A percentile compares a stretch with the other conserved stretches of the same genome.
phyloP scores from a whole-genome alignment of 2,113 vertebrate genomes.

The Australoheros scitulus region DNA sequence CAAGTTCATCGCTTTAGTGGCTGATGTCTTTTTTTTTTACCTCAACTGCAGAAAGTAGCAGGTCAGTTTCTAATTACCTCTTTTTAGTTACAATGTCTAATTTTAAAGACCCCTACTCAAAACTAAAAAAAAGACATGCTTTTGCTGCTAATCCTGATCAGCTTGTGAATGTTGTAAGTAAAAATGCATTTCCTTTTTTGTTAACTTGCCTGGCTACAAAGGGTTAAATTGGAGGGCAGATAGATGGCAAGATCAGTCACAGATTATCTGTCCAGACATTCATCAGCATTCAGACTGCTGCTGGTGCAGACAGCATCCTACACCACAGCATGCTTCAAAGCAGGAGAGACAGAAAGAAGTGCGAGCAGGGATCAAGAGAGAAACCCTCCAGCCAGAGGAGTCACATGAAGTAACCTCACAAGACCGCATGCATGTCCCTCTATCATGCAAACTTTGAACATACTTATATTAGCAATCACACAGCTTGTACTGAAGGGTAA shows the following conservation, averaged over 20 bases:
- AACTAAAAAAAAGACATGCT: too few species aligned
- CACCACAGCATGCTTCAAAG: conserved; percentile 43
- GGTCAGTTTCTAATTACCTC: not conserved
- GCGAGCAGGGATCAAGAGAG: too few species aligned
- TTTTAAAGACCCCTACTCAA: not conserved
- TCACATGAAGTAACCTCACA: conserved; percentile 45
- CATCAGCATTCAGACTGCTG: conserved; percentile 63
- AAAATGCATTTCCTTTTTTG: not conserved
- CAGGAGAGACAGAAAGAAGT: conserved; percentile 6
- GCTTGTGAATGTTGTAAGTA: not conserved
- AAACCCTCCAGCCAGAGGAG: conserved; percentile 36
- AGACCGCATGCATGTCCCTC: conserved; percentile 1
- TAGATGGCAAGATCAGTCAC: conserved; percentile 50
- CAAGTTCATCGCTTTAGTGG: not conserved
- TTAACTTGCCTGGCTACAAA: not conserved
- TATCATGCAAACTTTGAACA: conserved; percentile 10
- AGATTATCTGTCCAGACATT: conserved; percentile 64
- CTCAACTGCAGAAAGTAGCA: not conserved
- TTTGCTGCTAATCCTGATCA: too few species aligned
- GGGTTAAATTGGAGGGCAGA: conserved; percentile 36
- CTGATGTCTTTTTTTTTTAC: not conserved
- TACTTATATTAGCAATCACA: not conserved
- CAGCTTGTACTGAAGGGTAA: not conserved
- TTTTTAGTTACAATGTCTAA: not conserved
- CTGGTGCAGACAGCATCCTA: conserved; percentile 60